Evolutionary conservation across 2,113 vertebrate species (phyloP).

Genomic region (Leptocoma aspasia): DNA sequence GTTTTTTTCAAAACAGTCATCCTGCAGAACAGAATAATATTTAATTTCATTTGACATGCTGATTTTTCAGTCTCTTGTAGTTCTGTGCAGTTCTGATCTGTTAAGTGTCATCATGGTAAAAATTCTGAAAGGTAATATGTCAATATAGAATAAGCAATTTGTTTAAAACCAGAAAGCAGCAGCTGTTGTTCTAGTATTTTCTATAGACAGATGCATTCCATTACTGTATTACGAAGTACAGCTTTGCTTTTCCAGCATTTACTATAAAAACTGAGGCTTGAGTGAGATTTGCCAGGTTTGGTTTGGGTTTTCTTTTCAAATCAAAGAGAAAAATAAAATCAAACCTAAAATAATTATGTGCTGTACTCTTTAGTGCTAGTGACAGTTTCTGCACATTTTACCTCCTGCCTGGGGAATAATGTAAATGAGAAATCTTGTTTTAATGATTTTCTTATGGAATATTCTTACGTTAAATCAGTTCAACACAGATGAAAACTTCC

Average conservation of each 20-base stretch:
- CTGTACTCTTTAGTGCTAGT: background rate
- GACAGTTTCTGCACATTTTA: background rate
- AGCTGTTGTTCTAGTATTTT: background rate
- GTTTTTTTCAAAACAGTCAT: fast-evolving
- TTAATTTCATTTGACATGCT: background rate
- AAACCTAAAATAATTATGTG: background rate
- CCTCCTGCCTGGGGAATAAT: background rate
- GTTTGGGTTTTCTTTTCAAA: background rate
- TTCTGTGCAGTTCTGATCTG: background rate
- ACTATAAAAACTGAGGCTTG: background rate
- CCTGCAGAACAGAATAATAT: background rate
- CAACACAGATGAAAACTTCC: background rate
- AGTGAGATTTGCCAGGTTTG: background rate
- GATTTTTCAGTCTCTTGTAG: background rate
- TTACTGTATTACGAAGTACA: background rate
- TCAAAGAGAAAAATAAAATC: background rate
- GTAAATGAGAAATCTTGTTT: background rate
- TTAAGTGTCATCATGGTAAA: background rate
- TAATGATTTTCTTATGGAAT: background rate
- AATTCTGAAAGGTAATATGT: background rate
- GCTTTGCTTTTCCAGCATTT: background rate
- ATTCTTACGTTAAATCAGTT: background rate
- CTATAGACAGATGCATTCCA: background rate
- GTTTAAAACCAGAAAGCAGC: slow-evolving; percentile 27
- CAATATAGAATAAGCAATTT: background rate